A percentile compares a stretch with the other conserved stretches of the same genome.
These are phyloP conservation scores for Cataglyphis livida DNA, from an alignment of 2,888 invertebrate species.

Conservation along the genomic window DNA sequence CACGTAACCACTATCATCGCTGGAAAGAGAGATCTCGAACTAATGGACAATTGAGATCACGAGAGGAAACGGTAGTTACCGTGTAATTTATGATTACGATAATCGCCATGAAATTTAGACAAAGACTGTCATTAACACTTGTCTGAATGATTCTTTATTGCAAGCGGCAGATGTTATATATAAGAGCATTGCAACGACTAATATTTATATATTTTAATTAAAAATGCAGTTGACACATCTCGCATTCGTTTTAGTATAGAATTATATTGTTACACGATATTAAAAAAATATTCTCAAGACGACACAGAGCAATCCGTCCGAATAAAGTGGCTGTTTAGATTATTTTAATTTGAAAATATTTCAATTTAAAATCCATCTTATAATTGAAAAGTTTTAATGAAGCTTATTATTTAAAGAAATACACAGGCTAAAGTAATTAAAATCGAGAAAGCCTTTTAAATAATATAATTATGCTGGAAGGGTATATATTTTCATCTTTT, in stretches of 20 bases:
- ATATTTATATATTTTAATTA: background rate
- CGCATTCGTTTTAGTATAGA: background rate
- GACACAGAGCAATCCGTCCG: background rate
- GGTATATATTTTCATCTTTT: constrained; percentile 36
- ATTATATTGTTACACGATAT: background rate
- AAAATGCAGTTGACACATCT: background rate
- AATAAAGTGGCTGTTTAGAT: constrained; percentile 31
- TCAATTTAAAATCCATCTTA: constrained; percentile 36
- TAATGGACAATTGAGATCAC: constrained; percentile 19
- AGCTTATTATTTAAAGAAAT: constrained; percentile 36
- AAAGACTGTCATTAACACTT: constrained; percentile 15
- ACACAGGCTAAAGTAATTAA: constrained; percentile 16
- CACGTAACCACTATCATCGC: background rate
- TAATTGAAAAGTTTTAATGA: constrained; percentile 45
- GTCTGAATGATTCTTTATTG: background rate
- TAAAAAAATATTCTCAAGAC: background rate
- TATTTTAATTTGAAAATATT: constrained; percentile 40
- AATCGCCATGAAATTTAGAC: constrained; percentile 6
- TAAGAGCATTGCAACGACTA: background rate
- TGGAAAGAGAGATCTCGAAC: background rate
- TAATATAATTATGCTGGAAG: constrained; percentile 40
- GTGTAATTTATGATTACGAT: background rate
- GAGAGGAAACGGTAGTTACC: background rate
- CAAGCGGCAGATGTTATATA: constrained; percentile 1
- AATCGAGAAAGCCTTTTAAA: constrained; percentile 29